Base-by-base conservation (phyloP, 2,797 vertebrate species). In the Kryptopterus vitreolus region DNA sequence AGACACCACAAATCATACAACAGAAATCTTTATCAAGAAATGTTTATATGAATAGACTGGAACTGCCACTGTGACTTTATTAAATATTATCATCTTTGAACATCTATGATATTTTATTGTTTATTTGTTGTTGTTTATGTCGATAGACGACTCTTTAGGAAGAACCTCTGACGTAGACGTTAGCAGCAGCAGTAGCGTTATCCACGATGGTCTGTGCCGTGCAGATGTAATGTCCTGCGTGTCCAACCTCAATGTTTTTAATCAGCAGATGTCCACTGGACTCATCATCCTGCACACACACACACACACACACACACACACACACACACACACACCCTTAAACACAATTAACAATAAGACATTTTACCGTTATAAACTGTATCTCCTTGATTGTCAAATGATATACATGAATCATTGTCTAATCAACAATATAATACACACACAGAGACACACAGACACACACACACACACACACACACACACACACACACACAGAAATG, bases 121-220 rank as follows among this genome's bases (percentile, higher is more conserved):
- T 3, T 20, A 20, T 31, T 33, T 31, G 16, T 65, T 0, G 11
- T 38, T 46, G 11, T 15, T 12, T 18, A 63, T 38, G 9, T 38
- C 5, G 5, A 38, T 38, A 18, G 22, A 68, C 24, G n/a, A 16
- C 26, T 13, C 16, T 33, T 52, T 52, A 33, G 12, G 16, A 72
- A 94, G 93, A 90, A 99, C 98, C 98, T 93, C 95, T 92, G 53
- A 99, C 92, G 77, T 95, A 95, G 52, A 99, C 94, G 86, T 97
- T 96, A 33, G 96, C 96, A 0, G 95, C 95, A 9, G 95, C 95
- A 0, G 92, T 94, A 58, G 96, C 94, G 13, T 93, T 98, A 90
- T 99, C 98, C 87, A 99, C 98, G 55, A 97, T 98, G 0, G 97
- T 98, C 91, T 98, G 96, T 33, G 98, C 95, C 0, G 95, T 97